Conservation (phyloP, 2,888 invertebrate genomes). For the Drosophila borborema region DNA sequence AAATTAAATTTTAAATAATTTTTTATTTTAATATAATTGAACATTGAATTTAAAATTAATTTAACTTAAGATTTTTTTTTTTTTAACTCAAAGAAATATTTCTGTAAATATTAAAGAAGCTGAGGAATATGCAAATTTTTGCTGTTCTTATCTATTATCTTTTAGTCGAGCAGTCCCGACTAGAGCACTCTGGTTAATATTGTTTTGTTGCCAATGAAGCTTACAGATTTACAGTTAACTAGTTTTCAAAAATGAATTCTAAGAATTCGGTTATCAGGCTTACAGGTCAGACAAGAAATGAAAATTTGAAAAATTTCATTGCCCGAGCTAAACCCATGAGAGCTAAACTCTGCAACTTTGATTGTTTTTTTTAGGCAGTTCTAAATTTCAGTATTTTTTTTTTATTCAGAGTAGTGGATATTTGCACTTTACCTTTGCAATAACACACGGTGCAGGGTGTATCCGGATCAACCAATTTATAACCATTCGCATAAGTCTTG, state of each 20-base stretch:
- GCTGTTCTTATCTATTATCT: too few relatives aligned
- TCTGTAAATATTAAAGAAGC: too few relatives aligned
- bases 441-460: slow-evolving; percentile 93
- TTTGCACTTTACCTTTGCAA: slow-evolving; percentile 87
- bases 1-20: too few relatives aligned
- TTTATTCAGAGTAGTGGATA: not conserved
- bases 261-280: not conserved
- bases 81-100: too few relatives aligned
- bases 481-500: slow-evolving; percentile 90
- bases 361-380: not conserved
- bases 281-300: not conserved
- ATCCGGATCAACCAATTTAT: slow-evolving; percentile 89
- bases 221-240: not conserved
- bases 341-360: too few relatives aligned
- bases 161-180: too few relatives aligned
- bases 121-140: not conserved
- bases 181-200: too few relatives aligned
- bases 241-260: not conserved
- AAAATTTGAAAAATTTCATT: not conserved
- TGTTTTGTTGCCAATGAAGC: not conserved
- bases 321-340: not conserved
- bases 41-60: too few relatives aligned
- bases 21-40: too few relatives aligned
- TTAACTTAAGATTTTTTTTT: too few relatives aligned
- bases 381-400: not conserved